Conservation (phyloP, 92 coral and sea anemone genomes). For the Nematostella vectensis region DNA sequence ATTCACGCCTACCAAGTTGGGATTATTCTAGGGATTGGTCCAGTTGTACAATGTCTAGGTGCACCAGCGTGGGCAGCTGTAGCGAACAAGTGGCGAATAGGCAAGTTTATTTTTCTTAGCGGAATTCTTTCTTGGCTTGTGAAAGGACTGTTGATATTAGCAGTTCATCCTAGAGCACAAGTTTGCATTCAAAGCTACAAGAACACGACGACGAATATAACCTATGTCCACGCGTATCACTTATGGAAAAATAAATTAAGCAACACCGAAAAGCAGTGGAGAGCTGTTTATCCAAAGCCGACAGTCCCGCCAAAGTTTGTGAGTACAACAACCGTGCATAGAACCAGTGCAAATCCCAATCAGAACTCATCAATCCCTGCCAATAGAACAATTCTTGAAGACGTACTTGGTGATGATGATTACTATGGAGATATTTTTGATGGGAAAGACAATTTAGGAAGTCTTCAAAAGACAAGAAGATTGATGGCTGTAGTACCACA, state of each 20-base stretch:
- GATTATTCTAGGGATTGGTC: conserved; percentile 54
- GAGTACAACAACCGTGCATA: not conserved
- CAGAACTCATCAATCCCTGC: not conserved
- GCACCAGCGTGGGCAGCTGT: conserved; percentile 48
- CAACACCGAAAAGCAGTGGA: conserved; percentile 13
- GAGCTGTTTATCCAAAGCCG: conserved; percentile 1
- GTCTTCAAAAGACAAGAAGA: not conserved
- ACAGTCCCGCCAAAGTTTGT: not conserved
- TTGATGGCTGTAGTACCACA: not conserved
- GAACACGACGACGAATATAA: conserved; percentile 28
- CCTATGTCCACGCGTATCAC: conserved; percentile 17
- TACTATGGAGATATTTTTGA: not conserved
- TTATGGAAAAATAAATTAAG: conserved; percentile 2
- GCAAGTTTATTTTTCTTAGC: conserved; percentile 35
- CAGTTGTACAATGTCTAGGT: conserved; percentile 52
- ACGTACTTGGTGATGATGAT: not conserved
- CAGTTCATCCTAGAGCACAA: conserved; percentile 55
- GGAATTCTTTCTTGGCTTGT: conserved; percentile 50
- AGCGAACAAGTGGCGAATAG: conserved; percentile 48
- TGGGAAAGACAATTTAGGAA: too few species aligned
- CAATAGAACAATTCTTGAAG: not conserved
- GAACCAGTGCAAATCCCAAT: not conserved
- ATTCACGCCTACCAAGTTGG: conserved; percentile 54
- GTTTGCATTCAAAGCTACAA: conserved; percentile 38
- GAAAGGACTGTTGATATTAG: conserved; percentile 38